Conservation (phyloP, 2,797 vertebrate genomes). For the Iguana delicatissima region DNA sequence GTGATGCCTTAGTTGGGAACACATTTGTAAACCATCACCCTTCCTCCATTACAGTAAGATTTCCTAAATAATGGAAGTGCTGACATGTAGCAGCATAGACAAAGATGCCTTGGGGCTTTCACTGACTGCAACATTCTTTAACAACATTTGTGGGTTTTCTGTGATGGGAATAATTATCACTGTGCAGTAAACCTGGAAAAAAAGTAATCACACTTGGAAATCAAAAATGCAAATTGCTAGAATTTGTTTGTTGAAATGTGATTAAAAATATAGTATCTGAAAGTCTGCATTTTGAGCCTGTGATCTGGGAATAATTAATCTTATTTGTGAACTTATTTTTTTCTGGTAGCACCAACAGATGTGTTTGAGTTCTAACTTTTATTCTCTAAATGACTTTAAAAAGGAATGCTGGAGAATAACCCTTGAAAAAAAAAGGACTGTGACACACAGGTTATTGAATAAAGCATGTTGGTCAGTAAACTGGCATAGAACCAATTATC, state of each 20-base stretch:
- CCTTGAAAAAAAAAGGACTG: neutral
- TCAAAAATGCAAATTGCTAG: constrained; percentile 38
- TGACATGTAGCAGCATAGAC: constrained; percentile 52
- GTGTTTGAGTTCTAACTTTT: neutral
- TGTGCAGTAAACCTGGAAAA: constrained; percentile 21
- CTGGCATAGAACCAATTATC: neutral
- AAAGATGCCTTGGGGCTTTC: constrained; percentile 40
- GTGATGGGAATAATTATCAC: constrained; percentile 67
- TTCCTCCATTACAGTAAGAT: neutral
- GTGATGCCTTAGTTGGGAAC: neutral
- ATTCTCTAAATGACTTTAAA: neutral
- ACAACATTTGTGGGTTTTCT: neutral
- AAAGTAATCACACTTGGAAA: constrained; percentile 55
- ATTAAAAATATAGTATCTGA: constrained; percentile 34
- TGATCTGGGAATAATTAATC: constrained; percentile 32
- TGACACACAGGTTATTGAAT: neutral
- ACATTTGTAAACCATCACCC: neutral
- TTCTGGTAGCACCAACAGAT: neutral
- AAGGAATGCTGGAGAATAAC: neutral
- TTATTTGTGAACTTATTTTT: constrained; percentile 27
- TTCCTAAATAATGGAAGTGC: constrained; percentile 46
- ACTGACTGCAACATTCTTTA: constrained; percentile 50
- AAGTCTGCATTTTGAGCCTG: constrained; percentile 18
- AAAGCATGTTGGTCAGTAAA: neutral
- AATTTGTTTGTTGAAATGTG: constrained; percentile 48